Percentiles rank a stretch among this genome's conserved stretches.
Evolutionary conservation across 1,140 invertebrate genomes (phyloP).

Genomic region (Planococcus citri): DNA sequence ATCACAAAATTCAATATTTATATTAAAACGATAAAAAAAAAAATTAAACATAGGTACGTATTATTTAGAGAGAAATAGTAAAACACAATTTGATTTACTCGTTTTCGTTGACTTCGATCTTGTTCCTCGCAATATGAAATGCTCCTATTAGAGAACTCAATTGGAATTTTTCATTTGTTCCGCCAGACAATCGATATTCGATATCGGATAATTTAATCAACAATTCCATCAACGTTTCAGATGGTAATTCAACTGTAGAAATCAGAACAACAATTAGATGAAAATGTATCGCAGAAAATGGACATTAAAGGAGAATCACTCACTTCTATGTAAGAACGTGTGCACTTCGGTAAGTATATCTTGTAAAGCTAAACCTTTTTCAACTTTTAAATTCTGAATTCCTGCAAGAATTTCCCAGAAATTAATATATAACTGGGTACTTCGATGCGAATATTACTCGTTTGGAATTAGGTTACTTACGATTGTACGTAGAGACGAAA

Average conservation of each 20-base stretch:
- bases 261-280: no score
- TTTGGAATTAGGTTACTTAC: conserved; percentile 43
- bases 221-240: conserved; percentile 41
- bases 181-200: conserved; percentile 43
- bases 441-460: neutral
- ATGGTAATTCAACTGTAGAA: conserved; percentile 45
- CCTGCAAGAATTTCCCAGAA: conserved; percentile 43
- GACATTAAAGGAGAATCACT: no score
- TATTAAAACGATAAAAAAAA: no score
- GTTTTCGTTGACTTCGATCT: neutral
- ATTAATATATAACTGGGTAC: neutral
- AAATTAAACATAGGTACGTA: no score
- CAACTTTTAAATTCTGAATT: conserved; percentile 67
- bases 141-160: conserved; percentile 42
- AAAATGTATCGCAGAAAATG: no score
- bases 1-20: no score
- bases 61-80: no score
- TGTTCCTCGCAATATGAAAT: conserved; percentile 37
- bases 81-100: neutral
- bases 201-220: conserved; percentile 47
- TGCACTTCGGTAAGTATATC: conserved; percentile 87
- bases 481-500: conserved; percentile 64
- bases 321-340: conserved; percentile 71
- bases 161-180: conserved; percentile 49
- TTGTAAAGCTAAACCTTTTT: conserved; percentile 75